A percentile compares a stretch with the other conserved stretches of the same genome.
phyloP scores from a whole-genome alignment of 2,888 invertebrate genomes.

The Cataglyphis rosenhaueri region DNA sequence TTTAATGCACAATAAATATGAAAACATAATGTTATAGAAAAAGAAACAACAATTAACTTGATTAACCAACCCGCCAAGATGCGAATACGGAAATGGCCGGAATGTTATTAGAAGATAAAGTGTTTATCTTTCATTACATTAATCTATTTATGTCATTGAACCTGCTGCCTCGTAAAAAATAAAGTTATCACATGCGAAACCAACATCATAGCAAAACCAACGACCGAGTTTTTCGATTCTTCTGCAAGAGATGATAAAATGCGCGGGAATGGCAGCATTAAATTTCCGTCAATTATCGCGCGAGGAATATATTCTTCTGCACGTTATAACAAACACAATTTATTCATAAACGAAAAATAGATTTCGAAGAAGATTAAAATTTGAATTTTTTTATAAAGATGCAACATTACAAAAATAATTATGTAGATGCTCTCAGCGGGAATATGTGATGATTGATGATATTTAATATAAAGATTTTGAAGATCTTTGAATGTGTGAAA shows the following conservation, averaged over 20 bases:
- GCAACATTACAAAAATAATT: neutral
- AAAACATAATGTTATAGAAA: neutral
- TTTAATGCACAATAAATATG: neutral
- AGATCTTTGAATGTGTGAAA: neutral
- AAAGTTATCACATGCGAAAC: constrained; percentile 6
- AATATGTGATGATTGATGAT: neutral
- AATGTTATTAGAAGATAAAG: neutral
- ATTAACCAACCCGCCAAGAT: neutral
- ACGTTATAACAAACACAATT: neutral
- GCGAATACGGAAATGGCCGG: constrained; percentile 3
- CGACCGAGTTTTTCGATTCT: constrained; percentile 12
- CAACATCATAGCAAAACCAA: neutral
- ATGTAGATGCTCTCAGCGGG: neutral
- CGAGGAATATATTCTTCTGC: neutral
- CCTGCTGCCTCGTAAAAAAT: neutral
- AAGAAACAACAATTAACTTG: neutral
- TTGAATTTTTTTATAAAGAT: neutral
- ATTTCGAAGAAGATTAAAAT: neutral
- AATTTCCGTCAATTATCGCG: neutral
- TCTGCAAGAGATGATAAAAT: constrained; percentile 3
- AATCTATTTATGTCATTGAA: neutral
- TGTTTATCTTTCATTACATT: constrained; percentile 7
- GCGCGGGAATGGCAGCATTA: neutral
- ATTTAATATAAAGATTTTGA: neutral
- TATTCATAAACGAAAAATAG: neutral